These are phyloP conservation scores for Dysmachus trigonus DNA, from an alignment of 2,888 invertebrate genomes.

Conservation along the genomic window DNA sequence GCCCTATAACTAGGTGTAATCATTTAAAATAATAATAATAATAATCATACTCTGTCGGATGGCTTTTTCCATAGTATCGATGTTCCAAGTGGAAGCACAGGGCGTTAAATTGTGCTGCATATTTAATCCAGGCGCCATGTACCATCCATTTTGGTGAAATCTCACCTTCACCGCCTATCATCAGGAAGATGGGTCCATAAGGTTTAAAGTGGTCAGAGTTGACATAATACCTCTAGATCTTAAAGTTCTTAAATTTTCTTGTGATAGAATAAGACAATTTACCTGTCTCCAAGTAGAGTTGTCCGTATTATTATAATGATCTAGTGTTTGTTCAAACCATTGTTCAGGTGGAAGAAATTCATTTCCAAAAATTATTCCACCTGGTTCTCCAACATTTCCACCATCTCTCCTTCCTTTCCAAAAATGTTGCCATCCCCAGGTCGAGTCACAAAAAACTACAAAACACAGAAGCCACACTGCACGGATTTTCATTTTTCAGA, in stretches of 20 bases:
- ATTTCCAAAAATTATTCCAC: slow-evolving; percentile 49
- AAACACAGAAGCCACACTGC: slow-evolving; percentile 20
- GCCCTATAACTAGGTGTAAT: no score
- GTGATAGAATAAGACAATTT: slow-evolving; percentile 45
- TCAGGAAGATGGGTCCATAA: slow-evolving; percentile 87
- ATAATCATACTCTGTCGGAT: slow-evolving; percentile 76
- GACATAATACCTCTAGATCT: slow-evolving; percentile 78
- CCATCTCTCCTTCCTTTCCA: slow-evolving; percentile 62
- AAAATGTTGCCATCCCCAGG: slow-evolving; percentile 53
- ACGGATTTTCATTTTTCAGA: neutral
- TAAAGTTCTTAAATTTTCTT: neutral
- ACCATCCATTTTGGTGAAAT: slow-evolving; percentile 88
- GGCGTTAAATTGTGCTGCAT: slow-evolving; percentile 82
- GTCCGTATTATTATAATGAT: slow-evolving; percentile 82
- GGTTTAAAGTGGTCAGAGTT: slow-evolving; percentile 77
- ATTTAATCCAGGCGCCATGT: slow-evolving; percentile 85
- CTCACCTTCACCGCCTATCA: slow-evolving; percentile 94
- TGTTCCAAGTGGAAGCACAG: slow-evolving; percentile 90
- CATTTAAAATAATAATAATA: no score
- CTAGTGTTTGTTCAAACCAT: slow-evolving; percentile 85
- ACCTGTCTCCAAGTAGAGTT: slow-evolving; percentile 83
- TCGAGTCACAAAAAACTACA: neutral
- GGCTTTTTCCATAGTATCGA: slow-evolving; percentile 92
- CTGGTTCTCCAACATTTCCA: slow-evolving; percentile 65
- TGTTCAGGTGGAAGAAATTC: slow-evolving; percentile 63